These are phyloP conservation scores for Megaceryle alcyon DNA, from an alignment of 2,797 vertebrate species.

Conservation along the genomic window DNA sequence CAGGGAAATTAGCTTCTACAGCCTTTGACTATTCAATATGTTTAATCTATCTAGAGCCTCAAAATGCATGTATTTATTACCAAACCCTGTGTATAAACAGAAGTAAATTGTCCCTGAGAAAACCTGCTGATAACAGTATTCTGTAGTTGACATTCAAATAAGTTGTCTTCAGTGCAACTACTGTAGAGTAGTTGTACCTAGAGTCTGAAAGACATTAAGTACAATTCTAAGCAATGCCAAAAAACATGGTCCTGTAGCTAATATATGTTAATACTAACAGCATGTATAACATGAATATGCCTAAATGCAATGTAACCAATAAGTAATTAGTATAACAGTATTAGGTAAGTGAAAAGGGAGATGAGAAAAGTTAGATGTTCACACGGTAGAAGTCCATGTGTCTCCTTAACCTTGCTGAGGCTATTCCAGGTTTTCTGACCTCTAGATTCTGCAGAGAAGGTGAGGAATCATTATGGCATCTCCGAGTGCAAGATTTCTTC, in stretches of 20 bases:
- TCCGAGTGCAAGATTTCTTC: not conserved
- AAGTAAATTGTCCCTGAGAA: not conserved
- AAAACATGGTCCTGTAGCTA: not conserved
- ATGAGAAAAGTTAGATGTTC: not conserved
- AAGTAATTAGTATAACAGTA: not conserved
- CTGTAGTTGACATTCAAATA: not conserved
- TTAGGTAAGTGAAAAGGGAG: not conserved
- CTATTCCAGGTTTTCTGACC: not conserved
- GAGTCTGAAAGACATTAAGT: not conserved
- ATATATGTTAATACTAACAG: not conserved
- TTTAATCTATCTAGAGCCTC: slow-evolving; percentile 46
- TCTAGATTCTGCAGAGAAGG: not conserved
- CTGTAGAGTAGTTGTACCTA: not conserved
- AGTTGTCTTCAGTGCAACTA: not conserved
- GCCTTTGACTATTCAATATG: slow-evolving; percentile 53
- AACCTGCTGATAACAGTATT: slow-evolving; percentile 2
- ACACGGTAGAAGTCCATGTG: not conserved
- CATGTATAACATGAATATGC: not conserved
- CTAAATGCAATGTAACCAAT: not conserved
- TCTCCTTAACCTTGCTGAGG: not conserved
- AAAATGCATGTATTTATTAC: slow-evolving; percentile 59
- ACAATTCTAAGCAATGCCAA: not conserved
- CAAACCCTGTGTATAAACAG: slow-evolving; percentile 33
- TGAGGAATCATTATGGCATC: not conserved
- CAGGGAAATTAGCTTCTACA: slow-evolving; percentile 60